Evolutionary conservation across 2,888 invertebrate species (phyloP), one percentile per base, ranked within the genome.

Genomic region (Mythimna albipuncta): DNA sequence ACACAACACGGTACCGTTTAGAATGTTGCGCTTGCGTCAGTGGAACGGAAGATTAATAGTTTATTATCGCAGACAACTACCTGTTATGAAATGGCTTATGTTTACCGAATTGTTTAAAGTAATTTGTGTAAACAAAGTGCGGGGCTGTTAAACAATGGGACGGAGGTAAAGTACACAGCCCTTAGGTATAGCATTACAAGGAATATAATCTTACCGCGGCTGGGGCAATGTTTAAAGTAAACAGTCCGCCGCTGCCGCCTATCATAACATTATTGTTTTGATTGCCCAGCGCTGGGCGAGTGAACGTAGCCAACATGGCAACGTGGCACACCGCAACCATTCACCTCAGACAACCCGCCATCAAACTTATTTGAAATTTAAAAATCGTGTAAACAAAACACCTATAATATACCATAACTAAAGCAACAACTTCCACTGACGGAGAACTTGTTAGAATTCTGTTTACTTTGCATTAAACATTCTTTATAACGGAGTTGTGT

Each of bases 221-320:
- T 88, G 89, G 88, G 89, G 84, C 89, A 91, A 91, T 93, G 93
- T 95, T 94, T 93, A 93, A 94, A 94, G 92, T 94, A 95, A 95
- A 96, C 95, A 95, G 78, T 85, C 87, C 81, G 85, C 85, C 88
- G 6, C 54, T 86, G 89, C 85, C 87, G 91, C 93, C 95, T 95
- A 94, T 93, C 95, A 95, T 90, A 96, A 96, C 94, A 95, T 89
- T 88, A 91, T 93, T 95, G 94, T 95, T 95, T 93, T 94, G 91
- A 92, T 93, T 93, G 90, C 85, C 89, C 86, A 84, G 80, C 83
- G 86, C 82, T 87, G 84, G 89, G 16, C 47, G 47, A 84, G 50
- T n/a, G 50, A 52, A n/a, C 86, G 82, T 72, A 77, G 79, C 75
- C 71, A 72, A 64, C 69, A 82, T 72, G 76, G 79, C 69, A 70